Evolutionary conservation across 1,140 invertebrate species (phyloP), one percentile per base, ranked within the genome.

Genomic region (Eumaeus atala): DNA sequence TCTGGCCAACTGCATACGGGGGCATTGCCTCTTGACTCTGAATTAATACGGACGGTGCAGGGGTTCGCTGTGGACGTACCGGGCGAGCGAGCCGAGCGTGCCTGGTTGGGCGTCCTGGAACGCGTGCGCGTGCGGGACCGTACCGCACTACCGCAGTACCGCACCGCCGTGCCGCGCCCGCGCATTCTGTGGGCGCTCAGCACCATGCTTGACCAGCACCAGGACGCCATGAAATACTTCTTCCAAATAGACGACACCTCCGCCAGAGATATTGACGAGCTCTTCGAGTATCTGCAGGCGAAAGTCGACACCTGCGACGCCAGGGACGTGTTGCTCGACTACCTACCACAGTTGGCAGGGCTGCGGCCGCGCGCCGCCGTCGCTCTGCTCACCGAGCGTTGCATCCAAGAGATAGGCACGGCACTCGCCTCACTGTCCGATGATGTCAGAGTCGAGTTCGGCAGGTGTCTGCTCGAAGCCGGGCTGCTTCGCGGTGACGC

Each of bases 261-360:
- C 9, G 55, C 66, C 18, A 50, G 51, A 21, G 83, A 86, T 35
- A 37, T 83, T 6, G 76, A 85, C 48, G 85, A 88, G 64, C 63
- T 88, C 17, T 84, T 87, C 38, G 76, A 81, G 17, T 87, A 87
- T 54, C 62, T 88, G 11, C 65, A 72, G 54, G 64, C 71, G 9
- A 67, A 66, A n/a, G 64, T 80, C 28, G 70, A 63, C 3, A 59
- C 59, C 16, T 69, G 57, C 14, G 66, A 68, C 17, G 53, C 56
- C 12, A 71, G 36, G 48, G 65, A 34, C 16, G 53, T 54, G n/a
- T 54, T 76, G 17, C 64, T 61, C 55, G 60, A 63, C 9, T 44
- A 70, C 61, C 62, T 83, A 8, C 48, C 71, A 1, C 47, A 54
- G 3, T 51, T 86, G 3, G 66, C 77, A 11, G 57, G 67, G 33